phyloP scores from a whole-genome alignment of 2,888 invertebrate genomes.

The Pseudeuparius sepicola region DNA sequence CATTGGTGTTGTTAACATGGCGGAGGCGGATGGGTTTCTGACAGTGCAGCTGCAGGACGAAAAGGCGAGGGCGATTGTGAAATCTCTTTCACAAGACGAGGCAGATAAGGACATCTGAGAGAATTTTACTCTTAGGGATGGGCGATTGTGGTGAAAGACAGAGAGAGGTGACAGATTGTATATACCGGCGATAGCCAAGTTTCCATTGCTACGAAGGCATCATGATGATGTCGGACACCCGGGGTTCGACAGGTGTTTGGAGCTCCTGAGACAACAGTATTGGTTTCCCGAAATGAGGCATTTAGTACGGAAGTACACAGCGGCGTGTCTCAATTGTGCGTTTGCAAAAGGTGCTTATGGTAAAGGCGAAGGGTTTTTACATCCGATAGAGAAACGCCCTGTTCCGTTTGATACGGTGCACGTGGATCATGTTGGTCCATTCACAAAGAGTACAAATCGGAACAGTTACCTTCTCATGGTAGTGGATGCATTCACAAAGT shows the following conservation, averaged over 20 bases:
- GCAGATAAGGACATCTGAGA: slow-evolving; percentile 15
- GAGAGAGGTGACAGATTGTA: slow-evolving; percentile 11
- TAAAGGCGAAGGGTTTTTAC: slow-evolving; percentile 4
- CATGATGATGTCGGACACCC: too few relatives aligned
- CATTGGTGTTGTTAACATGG: slow-evolving; percentile 9
- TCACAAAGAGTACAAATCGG: slow-evolving; percentile 3
- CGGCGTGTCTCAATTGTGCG: slow-evolving; percentile 27
- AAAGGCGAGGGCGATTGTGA: slow-evolving; percentile 14
- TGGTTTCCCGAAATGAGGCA: slow-evolving; percentile 18
- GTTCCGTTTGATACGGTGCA: slow-evolving; percentile 13
- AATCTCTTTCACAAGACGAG: slow-evolving; percentile 13
- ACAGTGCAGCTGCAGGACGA: slow-evolving; percentile 22
- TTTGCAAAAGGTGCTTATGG: slow-evolving; percentile 27
- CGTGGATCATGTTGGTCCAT: slow-evolving; percentile 14
- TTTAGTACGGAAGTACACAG: slow-evolving; percentile 16
- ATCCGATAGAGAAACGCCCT: slow-evolving; percentile 11
- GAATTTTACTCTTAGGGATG: slow-evolving; percentile 15
- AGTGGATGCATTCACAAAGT: slow-evolving; percentile 16
- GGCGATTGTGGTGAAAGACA: slow-evolving; percentile 18
- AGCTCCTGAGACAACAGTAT: slow-evolving; percentile 8
- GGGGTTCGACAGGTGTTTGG: slow-evolving; percentile 12
- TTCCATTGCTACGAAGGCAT: slow-evolving; percentile 7
- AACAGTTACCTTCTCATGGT: slow-evolving; percentile 21
- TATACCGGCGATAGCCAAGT: slow-evolving; percentile 10
- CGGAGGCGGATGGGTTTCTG: slow-evolving; percentile 23